A percentile compares a stretch with the other conserved stretches of the same genome.
Conservation (phyloP, 2,797 vertebrate genomes). For the Choloepus didactylus region DNA sequence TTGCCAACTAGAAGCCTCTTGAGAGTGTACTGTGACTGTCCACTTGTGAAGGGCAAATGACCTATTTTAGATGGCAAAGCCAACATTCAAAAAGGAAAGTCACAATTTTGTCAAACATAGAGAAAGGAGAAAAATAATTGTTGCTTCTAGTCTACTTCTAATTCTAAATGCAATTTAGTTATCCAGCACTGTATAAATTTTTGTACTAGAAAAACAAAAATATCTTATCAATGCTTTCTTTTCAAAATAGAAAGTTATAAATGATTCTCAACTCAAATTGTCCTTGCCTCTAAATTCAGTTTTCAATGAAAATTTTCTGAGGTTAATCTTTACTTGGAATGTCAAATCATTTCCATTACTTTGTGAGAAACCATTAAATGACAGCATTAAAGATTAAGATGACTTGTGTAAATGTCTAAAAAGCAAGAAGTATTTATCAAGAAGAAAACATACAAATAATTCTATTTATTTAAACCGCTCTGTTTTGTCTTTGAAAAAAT, state of each 20-base stretch:
- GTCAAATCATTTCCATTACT: neutral
- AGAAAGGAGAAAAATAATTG: neutral
- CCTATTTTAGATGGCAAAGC: neutral
- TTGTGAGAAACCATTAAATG: neutral
- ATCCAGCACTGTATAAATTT: neutral
- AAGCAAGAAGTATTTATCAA: neutral
- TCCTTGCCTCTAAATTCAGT: neutral
- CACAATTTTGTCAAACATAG: neutral
- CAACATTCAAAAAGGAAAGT: neutral
- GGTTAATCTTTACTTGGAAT: neutral
- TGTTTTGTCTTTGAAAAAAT: neutral
- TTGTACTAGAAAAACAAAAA: conserved; percentile 37
- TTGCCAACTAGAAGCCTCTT: neutral
- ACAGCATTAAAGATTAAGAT: neutral
- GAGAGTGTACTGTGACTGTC: neutral
- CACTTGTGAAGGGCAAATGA: neutral
- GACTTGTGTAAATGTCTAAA: neutral
- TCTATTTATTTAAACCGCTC: neutral
- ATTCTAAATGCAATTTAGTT: neutral
- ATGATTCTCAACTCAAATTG: neutral
- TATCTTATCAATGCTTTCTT: conserved; percentile 29
- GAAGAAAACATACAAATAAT: conserved; percentile 20
- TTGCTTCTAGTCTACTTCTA: neutral
- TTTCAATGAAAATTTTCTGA: neutral
- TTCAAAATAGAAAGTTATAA: conserved; percentile 39